Base-by-base conservation (phyloP, 2,113 vertebrate genomes). In the Parus major region DNA sequence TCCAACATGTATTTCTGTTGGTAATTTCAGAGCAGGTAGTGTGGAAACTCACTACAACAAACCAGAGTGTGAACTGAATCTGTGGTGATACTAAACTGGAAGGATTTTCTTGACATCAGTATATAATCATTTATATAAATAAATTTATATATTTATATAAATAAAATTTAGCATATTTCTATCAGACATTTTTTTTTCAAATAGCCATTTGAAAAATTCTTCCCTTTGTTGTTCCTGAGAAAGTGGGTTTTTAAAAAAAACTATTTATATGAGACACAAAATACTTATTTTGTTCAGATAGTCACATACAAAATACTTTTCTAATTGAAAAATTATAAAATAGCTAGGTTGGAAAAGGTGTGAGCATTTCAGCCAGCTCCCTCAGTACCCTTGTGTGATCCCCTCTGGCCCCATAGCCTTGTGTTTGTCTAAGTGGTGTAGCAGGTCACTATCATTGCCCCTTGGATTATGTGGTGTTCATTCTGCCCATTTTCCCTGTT, bases 381-480 rank as follows among this genome's bases (percentile, higher is more conserved):
- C 9, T 66, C 31, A 17, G 29, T 60, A 28, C 5, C 21, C 41
- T 61, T 75, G 23, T 12, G 18, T 36, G 31, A 11, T 33, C 9
- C 11, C 31, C 10, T 55, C n/a, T 20, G 18, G 46, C 14, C 41
- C 25, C n/a, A 28, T 2, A 24, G 22, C 33, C 15, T 17, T 36
- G 12, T n/a, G 20, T 39, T 28, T 57, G 12, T 73, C 11, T 18
- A 36, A 24, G 18, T 64, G n/a, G 2, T 71, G 29, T 24, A 57
- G 28, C 42, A 70, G 63, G 12, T 35, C 0, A 0, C 55, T 42
- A 4, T 16, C 27, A 9, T 33, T 61, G 18, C 20, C 20, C 20
- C 53, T 68, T 49, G 75, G n/a, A 42, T 72, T 49, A 15, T 4
- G 3, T 53, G 11, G 19, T 9, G 31, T 75, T 68, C 41, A 28